Evolutionary conservation across 92 coral and sea anemone species (phyloP), one percentile per base, ranked within the genome.

Genomic region (Bergia sp.): DNA sequence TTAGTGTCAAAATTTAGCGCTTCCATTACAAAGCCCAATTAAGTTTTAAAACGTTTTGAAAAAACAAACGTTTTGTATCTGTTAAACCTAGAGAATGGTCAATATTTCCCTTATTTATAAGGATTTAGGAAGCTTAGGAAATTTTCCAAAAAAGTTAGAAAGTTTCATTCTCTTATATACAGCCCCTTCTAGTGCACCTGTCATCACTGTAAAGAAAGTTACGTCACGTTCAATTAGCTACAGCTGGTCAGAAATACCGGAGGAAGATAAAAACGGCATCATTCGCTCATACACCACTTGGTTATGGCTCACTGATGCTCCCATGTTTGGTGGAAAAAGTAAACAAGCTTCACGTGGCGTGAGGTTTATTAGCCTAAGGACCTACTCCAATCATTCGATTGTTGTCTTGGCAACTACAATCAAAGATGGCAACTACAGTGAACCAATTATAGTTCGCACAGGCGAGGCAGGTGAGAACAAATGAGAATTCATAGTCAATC

Each of bases 161-260:
- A 10, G 16, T 7, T 47, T 53, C 13, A 11, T 53, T 10, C 58
- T 11, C 3, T 53, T 2, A 5, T 41, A 13, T 76, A 41, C 71
- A 80, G 85, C 85, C 5, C 85, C 85, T 37, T 80, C 85, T 80
- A 16, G 43, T 55, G 85, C 85, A 11, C 85, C 85, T 10, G 73
- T 80, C 9, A 55, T 80, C 72, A 80, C 73, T 53, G n/a, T 80
- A 16, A 1, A 11, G 4, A 50, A 1, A 0, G 85, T 80, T 9
- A 80, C 85, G 3, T 80, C 85, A 13, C 61, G 43, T 2, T 12
- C 85, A 40, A 80, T 80, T 57, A 41, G 5, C n/a, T 37, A n/a
- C 29, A 16, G 85, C 69, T 80, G 85, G 85, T 80, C 85, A 13
- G 73, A 80, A 37, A 16, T 80, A 37, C 72, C 85, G 12, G 67